phyloP scores from a whole-genome alignment of 2,113 vertebrate genomes.

The Corythornis vintsioides region DNA sequence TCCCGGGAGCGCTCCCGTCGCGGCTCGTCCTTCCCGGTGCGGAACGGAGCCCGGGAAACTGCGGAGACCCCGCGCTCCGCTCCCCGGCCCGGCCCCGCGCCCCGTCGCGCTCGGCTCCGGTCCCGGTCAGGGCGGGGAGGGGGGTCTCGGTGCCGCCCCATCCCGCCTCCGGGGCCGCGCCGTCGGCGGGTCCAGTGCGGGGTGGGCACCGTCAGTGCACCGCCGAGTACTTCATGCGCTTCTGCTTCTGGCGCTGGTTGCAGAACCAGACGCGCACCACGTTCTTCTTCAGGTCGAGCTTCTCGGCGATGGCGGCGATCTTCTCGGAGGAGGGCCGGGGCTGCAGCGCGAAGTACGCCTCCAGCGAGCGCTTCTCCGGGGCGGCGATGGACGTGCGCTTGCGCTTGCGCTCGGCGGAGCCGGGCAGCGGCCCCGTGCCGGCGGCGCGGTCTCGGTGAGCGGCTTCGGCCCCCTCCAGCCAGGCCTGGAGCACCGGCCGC shows the following conservation, averaged over 20 bases:
- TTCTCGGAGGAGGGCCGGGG: slow-evolving; percentile 89
- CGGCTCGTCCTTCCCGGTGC: background rate
- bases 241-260: slow-evolving; percentile 99
- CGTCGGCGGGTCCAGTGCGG: slow-evolving; percentile 43
- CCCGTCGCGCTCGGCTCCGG: background rate
- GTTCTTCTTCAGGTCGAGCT: slow-evolving; percentile 98
- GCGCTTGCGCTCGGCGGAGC: slow-evolving; percentile 82
- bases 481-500: slow-evolving; percentile 90
- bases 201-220: slow-evolving; percentile 77
- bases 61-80: background rate
- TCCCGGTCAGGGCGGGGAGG: background rate
- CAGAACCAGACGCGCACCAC: slow-evolving; percentile 99
- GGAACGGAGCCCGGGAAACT: background rate
- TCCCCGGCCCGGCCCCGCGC: no score
- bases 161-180: background rate
- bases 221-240: slow-evolving; percentile 98
- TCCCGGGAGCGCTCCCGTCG: background rate
- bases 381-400: slow-evolving; percentile 94
- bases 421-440: slow-evolving; percentile 86
- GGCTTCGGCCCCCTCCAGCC: slow-evolving; percentile 92
- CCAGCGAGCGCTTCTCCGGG: slow-evolving; percentile 91
- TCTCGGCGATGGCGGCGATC: slow-evolving; percentile 96
- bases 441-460: slow-evolving; percentile 84
- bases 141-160: no score
- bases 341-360: slow-evolving; percentile 93